A percentile compares a stretch with the other conserved stretches of the same genome.
Evolutionary conservation across 2,113 vertebrate genomes (phyloP).

Genomic region (Microcebus tavaratra): DNA sequence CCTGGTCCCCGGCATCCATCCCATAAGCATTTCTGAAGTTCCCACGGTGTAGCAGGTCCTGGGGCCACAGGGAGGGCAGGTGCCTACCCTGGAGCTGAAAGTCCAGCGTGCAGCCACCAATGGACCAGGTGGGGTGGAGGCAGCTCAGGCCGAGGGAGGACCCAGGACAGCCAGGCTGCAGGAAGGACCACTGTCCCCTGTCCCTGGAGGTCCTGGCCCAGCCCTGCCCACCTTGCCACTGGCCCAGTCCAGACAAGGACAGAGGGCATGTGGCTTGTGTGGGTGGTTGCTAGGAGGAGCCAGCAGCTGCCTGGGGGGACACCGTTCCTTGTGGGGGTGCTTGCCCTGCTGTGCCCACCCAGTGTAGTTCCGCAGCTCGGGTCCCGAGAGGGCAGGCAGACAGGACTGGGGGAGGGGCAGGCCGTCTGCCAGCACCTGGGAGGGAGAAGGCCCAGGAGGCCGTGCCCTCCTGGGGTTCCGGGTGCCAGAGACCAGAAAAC

Average conservation of each 20-base stretch:
- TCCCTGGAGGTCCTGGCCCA: background rate
- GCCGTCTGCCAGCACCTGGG: background rate
- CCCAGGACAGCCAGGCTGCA: too few species aligned
- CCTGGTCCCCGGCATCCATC: too few species aligned
- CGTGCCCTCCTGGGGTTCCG: fast-evolving
- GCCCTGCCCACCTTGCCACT: background rate
- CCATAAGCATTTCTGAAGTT: background rate
- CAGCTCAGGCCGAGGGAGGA: fast-evolving
- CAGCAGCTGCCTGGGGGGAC: background rate
- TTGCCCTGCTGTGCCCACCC: background rate
- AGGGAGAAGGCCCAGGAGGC: background rate
- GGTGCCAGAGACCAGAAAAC: background rate
- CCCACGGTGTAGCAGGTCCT: fast-evolving
- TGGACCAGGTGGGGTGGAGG: too few species aligned
- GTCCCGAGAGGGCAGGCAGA: background rate
- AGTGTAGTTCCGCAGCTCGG: background rate
- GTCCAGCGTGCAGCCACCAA: background rate
- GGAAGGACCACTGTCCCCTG: background rate
- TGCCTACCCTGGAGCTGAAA: background rate
- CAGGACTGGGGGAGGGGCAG: fast-evolving
- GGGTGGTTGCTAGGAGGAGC: background rate
- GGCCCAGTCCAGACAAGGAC: background rate
- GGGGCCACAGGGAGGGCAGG: background rate
- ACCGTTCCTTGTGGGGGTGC: too few species aligned
- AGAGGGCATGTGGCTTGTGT: too few species aligned